Percentiles rank a stretch among this genome's conserved stretches.
These are phyloP conservation scores for Monoplex corrugatus DNA, from an alignment of 2,888 invertebrate species.

Conservation along the genomic window DNA sequence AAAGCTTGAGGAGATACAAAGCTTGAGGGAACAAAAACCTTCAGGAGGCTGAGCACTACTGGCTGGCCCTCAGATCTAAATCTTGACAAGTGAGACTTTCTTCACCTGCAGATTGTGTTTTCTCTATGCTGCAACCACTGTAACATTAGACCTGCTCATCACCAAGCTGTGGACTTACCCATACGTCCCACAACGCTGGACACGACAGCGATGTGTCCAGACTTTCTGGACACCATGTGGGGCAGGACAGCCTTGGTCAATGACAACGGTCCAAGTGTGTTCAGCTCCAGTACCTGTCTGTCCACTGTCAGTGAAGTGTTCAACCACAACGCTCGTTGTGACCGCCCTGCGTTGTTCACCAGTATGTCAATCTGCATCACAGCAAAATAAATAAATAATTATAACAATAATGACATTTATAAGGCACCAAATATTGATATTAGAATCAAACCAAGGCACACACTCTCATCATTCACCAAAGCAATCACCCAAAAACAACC, in stretches of 20 bases:
- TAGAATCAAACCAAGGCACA: too few relatives aligned
- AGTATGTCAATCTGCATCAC: constrained; percentile 86
- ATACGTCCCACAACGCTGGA: constrained; percentile 89
- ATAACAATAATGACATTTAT: too few relatives aligned
- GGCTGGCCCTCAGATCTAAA: too few relatives aligned
- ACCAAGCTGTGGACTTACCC: too few relatives aligned
- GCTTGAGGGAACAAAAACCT: too few relatives aligned
- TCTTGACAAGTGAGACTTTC: background rate
- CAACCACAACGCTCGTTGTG: constrained; percentile 89
- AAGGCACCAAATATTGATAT: too few relatives aligned
- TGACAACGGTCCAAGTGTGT: constrained; percentile 88
- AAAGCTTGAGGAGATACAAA: too few relatives aligned
- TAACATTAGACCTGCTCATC: background rate
- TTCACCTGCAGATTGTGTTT: background rate
- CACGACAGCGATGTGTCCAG: constrained; percentile 89
- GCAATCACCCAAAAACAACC: too few relatives aligned
- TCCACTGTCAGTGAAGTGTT: constrained; percentile 88
- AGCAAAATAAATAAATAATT: too few relatives aligned
- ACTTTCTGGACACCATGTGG: constrained; percentile 83
- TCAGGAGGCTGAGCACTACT: too few relatives aligned
- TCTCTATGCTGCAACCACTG: background rate
- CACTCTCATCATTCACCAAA: too few relatives aligned
- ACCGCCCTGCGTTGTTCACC: constrained; percentile 91
- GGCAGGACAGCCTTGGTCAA: constrained; percentile 87
- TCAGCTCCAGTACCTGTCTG: constrained; percentile 88